Base-by-base conservation (phyloP, 1,140 invertebrate species). In the Physella acuta region DNA sequence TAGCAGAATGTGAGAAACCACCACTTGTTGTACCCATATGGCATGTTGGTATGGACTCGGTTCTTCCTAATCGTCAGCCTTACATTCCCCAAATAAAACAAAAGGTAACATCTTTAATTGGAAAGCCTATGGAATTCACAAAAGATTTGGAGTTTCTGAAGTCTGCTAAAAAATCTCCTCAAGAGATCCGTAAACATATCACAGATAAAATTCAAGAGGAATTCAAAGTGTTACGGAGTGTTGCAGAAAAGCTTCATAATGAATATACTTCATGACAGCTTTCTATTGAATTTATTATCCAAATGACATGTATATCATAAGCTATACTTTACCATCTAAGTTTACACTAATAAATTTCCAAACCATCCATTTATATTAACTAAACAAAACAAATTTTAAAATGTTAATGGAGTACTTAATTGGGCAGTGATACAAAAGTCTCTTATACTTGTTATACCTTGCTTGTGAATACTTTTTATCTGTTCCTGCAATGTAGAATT, bases 21-120 rank as follows among this genome's bases (percentile, higher is more conserved):
- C 95, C 95, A 28, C 88, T 97, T 56, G 90, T 99, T 30, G 83
- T 98, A 75, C 95, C 95, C 49, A 91, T 98, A 76, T 95, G 92
- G 90, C 93, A 97, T 85, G 87, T 93, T 71, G 95, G 94, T 75
- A 95, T 97, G 93, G 93, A 96, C 80, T 85, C 89, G 60, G 89
- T 97, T 53, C 69, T 78, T 36, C 81, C 81, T 34, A 82, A 77
- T 51, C 71, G 68, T 52, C 71, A 8, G 51, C 95, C 95, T 17
- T 98, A 98, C 83, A 89, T 92, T 71, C 87, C 95, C 44, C 88
- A 89, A 76, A 87, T 90, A 63, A 87, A 91, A 53, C 92, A 95
- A 52, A 5, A 56, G 1, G 85, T 97, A 1, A 93, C 92, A n/a
- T 85, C 97, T 59, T 90, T 92, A 82, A 90, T 95, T 76, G 96